Conservation (phyloP, 2,113 vertebrate species). For the Abramis brama region DNA sequence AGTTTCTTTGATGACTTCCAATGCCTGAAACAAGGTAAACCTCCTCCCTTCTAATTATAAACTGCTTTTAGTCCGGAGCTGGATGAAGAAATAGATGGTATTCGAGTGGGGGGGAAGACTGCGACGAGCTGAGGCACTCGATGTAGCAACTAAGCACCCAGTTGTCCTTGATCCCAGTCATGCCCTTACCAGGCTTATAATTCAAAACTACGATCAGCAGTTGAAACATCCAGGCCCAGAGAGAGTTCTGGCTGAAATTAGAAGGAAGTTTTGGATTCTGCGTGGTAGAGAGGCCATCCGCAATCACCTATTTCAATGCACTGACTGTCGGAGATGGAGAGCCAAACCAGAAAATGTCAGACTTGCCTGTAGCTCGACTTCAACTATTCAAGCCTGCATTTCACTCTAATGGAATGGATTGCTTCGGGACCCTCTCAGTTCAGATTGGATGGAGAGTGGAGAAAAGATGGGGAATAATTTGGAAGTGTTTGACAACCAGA, state of each 20-base stretch:
- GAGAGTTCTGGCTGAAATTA: too few species aligned
- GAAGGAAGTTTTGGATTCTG: too few species aligned
- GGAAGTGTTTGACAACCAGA: neutral
- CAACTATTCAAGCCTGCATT: slow-evolving; percentile 43
- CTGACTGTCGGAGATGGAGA: neutral
- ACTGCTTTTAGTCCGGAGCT: neutral
- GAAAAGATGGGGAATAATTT: slow-evolving; percentile 9
- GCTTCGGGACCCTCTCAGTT: neutral
- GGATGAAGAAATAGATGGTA: neutral
- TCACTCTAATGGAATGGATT: slow-evolving; percentile 21
- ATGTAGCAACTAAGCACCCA: neutral
- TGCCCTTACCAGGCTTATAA: neutral
- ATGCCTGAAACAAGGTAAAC: neutral
- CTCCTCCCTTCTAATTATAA: neutral
- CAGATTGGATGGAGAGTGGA: neutral
- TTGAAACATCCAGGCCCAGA: too few species aligned
- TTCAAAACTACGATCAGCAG: neutral
- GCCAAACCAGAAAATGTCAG: slow-evolving; percentile 17
- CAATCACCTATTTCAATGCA: too few species aligned
- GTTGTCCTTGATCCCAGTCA: neutral
- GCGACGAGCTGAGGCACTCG: neutral
- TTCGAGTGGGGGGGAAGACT: neutral
- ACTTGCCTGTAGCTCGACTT: slow-evolving; percentile 31
- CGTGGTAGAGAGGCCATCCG: too few species aligned
- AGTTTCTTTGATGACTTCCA: neutral